A percentile compares a stretch with the other conserved stretches of the same genome.
Conservation (phyloP, 2,888 invertebrate genomes). For the Temnothorax ravouxi region DNA sequence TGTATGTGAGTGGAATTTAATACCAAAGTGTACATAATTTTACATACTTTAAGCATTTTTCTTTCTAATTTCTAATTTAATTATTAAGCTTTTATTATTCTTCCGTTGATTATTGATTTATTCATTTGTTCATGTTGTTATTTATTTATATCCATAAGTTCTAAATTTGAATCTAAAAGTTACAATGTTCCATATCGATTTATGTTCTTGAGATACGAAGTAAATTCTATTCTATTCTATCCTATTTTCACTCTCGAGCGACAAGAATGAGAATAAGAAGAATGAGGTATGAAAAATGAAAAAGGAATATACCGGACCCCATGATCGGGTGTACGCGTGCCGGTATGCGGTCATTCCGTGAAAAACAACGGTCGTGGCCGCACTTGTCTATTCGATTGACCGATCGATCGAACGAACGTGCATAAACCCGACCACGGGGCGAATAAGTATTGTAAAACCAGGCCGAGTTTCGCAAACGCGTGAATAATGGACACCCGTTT, state of each 20-base stretch:
- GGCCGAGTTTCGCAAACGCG: slow-evolving; percentile 87
- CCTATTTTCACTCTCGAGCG: neutral
- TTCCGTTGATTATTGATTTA: neutral
- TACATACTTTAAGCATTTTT: slow-evolving; percentile 18
- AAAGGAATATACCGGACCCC: slow-evolving; percentile 66
- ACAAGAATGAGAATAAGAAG: slow-evolving; percentile 31
- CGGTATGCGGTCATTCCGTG: slow-evolving; percentile 70
- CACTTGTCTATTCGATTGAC: slow-evolving; percentile 68
- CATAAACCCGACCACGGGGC: slow-evolving; percentile 64
- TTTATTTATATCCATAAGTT: neutral
- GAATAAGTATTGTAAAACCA: slow-evolving; percentile 74
- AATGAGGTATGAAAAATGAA: slow-evolving; percentile 30
- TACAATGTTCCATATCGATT: neutral
- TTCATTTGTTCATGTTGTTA: neutral
- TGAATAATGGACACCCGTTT: slow-evolving; percentile 84
- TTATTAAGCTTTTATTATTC: slow-evolving; percentile 5
- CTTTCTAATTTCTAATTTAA: slow-evolving; percentile 36
- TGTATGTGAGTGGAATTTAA: slow-evolving; percentile 61
- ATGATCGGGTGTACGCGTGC: slow-evolving; percentile 66
- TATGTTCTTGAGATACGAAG: neutral
- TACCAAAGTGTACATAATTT: slow-evolving; percentile 20
- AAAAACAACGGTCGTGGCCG: slow-evolving; percentile 71
- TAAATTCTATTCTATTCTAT: neutral
- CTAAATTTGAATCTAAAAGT: neutral
- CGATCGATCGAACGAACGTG: slow-evolving; percentile 64